A percentile compares a stretch with the other conserved stretches of the same genome.
Evolutionary conservation across 2,888 invertebrate species (phyloP).

Genomic region (Adelognathus sp.): DNA sequence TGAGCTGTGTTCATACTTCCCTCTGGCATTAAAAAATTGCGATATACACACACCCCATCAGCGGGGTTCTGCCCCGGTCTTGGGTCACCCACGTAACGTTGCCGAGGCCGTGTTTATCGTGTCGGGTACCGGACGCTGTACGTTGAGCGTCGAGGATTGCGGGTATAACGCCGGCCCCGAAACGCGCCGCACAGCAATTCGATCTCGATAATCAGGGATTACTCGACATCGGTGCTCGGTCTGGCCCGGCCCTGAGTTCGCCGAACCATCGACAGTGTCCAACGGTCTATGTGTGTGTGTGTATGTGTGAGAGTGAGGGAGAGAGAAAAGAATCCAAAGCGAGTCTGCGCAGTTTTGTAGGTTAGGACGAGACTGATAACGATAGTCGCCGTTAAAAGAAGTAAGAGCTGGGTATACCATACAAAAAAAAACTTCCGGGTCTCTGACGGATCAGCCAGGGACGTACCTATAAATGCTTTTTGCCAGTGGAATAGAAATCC

Average conservation of each 20-base stretch:
- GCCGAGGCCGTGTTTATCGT: slow-evolving; percentile 51
- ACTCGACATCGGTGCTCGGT: slow-evolving; percentile 53
- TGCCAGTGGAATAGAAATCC: slow-evolving; percentile 27
- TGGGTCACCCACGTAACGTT: slow-evolving; percentile 34
- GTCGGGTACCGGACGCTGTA: slow-evolving; percentile 18
- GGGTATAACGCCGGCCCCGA: neutral
- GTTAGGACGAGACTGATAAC: neutral
- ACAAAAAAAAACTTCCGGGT: slow-evolving; percentile 31
- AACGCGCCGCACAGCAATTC: slow-evolving; percentile 67
- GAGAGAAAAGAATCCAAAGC: slow-evolving; percentile 19
- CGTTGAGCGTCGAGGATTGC: neutral
- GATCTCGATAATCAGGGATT: slow-evolving; percentile 79
- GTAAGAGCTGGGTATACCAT: neutral
- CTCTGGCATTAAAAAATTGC: no score
- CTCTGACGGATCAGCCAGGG: slow-evolving; percentile 68
- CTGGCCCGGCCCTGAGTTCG: neutral
- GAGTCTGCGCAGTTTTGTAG: slow-evolving; percentile 28
- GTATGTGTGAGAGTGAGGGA: no score
- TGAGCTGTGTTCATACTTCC: neutral
- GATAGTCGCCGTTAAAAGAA: neutral
- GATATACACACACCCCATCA: slow-evolving; percentile 20
- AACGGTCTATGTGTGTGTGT: no score
- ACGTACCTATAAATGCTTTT: slow-evolving; percentile 61
- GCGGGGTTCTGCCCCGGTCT: neutral
- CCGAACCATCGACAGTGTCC: neutral